phyloP scores from a whole-genome alignment of 2,113 vertebrate species.

The Onychostoma macrolepis region DNA sequence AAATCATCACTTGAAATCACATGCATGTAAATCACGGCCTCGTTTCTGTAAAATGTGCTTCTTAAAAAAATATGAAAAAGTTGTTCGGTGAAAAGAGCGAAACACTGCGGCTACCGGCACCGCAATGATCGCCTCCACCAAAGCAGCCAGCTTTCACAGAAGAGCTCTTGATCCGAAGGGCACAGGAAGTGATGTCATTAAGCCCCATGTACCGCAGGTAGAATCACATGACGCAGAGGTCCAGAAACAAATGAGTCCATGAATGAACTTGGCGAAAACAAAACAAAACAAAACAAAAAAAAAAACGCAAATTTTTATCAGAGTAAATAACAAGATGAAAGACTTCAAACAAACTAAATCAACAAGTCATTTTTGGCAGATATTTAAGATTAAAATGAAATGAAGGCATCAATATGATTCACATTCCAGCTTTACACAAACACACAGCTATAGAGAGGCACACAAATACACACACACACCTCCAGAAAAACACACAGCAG shows the following conservation, averaged over 20 bases:
- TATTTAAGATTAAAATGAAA: conserved; percentile 4
- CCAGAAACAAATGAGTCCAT: background rate
- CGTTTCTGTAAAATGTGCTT: background rate
- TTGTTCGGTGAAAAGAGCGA: conserved; percentile 8
- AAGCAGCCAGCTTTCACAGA: background rate
- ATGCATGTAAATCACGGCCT: conserved; percentile 2
- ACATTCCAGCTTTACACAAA: conserved; percentile 42
- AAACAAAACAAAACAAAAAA: background rate
- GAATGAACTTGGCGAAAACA: conserved; percentile 7
- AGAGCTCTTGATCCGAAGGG: background rate
- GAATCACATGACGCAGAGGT: background rate
- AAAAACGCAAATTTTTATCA: background rate
- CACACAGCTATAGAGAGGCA: background rate
- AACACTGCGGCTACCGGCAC: conserved; percentile 55
- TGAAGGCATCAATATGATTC: conserved; percentile 41
- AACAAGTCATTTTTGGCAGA: conserved; percentile 49
- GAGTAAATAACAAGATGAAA: conserved; percentile 20
- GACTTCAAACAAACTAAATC: conserved; percentile 42
- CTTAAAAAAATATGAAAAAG: conserved; percentile 16
- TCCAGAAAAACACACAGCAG: conserved; percentile 37
- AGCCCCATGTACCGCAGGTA: background rate
- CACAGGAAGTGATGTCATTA: conserved; percentile 51
- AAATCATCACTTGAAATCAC: conserved; percentile 44
- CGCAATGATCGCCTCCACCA: conserved; percentile 23
- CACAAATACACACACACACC: conserved; percentile 14